Evolutionary conservation across 37 sponge, comb jelly and placozoan genomes (phyloP), one percentile per base, ranked within the genome.

Genomic region (Diacarnus erythraeanus): DNA sequence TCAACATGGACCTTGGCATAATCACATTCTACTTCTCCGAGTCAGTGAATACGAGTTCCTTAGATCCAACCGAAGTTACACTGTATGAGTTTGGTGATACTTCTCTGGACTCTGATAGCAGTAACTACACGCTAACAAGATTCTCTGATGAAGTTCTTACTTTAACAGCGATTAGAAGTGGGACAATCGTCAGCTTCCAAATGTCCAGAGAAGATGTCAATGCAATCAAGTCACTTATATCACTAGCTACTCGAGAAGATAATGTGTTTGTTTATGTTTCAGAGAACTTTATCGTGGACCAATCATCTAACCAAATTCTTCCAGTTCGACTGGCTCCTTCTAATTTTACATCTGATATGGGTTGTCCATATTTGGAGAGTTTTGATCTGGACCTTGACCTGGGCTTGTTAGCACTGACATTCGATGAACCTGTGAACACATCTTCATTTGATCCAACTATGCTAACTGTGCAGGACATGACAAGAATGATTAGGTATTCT

Each of bases 381-480:
- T 78, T 90, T 69, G 34, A 54, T 1, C 51, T 93, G 4, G 89
- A 96, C 56, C 80, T 93, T 29, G 44, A 87, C 56, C 25, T 26
- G 0, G 91, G 94, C 18, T 42, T 59, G 30, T 72, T 96, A 35
- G 17, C 40, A 0, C 69, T 96, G 34, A 83, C 85, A 15, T 96
- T 96, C 80, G 61, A 72, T 3, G 97, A 96, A 79, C 90, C 97
- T 75, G 86, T 93, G 21, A 93, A 93, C 42, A 86, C 83, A 0
- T 79, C 86, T 0, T 72, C 91, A 10, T 81, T 96, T 64, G 67
- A 93, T 39, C 75, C 79, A 6, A 78, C 80, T n/a, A 77, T 37
- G 26, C 26, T 96, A 56, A 67, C 80, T 0, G 23, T 94, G 26
- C 75, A 73, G 29, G 79, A 69, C 61, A 39, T 4, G 30, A 31